A percentile compares a stretch with the other conserved stretches of the same genome.
These are phyloP conservation scores for Aphis gossypii DNA, from an alignment of 1,140 invertebrate genomes.

Conservation along the genomic window DNA sequence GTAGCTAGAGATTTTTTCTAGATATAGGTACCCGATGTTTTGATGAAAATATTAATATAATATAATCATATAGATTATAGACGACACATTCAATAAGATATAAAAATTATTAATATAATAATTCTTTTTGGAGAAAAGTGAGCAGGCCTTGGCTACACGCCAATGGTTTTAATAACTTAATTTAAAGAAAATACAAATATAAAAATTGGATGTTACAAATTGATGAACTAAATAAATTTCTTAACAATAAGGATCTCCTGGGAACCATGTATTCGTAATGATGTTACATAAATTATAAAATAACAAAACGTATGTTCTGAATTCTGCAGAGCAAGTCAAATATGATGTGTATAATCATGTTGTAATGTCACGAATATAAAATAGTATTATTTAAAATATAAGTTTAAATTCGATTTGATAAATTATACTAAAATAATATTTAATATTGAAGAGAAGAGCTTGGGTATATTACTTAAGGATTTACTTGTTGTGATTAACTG, in stretches of 20 bases:
- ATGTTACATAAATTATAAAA: slow-evolving; percentile 12
- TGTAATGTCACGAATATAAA: neutral
- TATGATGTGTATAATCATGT: neutral
- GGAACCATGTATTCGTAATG: neutral
- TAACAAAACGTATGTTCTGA: neutral
- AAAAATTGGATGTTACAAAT: neutral
- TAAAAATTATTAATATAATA: too few relatives aligned
- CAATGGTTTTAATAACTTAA: too few relatives aligned
- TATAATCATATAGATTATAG: too few relatives aligned
- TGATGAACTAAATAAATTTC: neutral
- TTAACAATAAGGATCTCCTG: neutral
- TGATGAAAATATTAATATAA: too few relatives aligned
- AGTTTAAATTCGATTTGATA: neutral
- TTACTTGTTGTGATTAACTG: neutral
- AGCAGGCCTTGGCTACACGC: too few relatives aligned
- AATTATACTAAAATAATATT: neutral
- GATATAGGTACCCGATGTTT: too few relatives aligned
- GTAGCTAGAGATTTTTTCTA: too few relatives aligned
- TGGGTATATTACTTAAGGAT: neutral
- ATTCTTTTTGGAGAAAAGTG: too few relatives aligned
- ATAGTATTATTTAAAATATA: neutral
- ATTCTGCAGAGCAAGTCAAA: neutral
- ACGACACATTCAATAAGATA: too few relatives aligned
- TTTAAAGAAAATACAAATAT: too few relatives aligned
- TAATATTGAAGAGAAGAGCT: neutral